A percentile compares a stretch with the other conserved stretches of the same genome.
Evolutionary conservation across 1,140 invertebrate genomes (phyloP).

Genomic region (Teleopsis dalmanni): DNA sequence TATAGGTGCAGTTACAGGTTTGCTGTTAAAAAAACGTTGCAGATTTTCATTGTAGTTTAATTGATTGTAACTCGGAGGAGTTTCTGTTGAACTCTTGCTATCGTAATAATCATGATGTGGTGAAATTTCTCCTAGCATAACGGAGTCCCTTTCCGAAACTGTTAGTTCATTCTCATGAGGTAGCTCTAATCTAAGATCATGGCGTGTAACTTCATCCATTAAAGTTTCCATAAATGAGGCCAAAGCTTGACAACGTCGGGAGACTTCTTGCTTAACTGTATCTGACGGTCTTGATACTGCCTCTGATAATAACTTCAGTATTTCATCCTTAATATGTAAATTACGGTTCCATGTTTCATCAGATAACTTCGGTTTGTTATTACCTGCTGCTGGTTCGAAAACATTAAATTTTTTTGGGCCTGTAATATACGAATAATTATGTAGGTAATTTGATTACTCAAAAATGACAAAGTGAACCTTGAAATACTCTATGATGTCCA

Average conservation of each 20-base stretch:
- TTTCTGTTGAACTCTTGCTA: constrained; percentile 73
- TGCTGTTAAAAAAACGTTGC: constrained; percentile 76
- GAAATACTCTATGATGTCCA: constrained; percentile 76
- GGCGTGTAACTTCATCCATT: constrained; percentile 55
- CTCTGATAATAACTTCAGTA: constrained; percentile 59
- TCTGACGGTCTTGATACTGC: constrained; percentile 55
- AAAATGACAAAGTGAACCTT: constrained; percentile 43
- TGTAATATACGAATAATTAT: constrained; percentile 24
- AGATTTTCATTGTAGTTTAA: constrained; percentile 83
- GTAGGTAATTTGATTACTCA: background rate
- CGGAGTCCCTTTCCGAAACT: constrained; percentile 67
- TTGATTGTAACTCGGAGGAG: constrained; percentile 76
- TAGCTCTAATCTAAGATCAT: constrained; percentile 50
- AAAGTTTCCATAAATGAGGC: constrained; percentile 67
- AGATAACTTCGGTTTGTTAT: constrained; percentile 43
- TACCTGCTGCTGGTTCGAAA: constrained; percentile 49
- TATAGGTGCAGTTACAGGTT: constrained; percentile 55
- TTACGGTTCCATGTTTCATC: constrained; percentile 56
- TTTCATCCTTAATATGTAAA: constrained; percentile 59
- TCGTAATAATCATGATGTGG: constrained; percentile 75
- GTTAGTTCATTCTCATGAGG: constrained; percentile 48
- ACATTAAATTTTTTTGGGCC: constrained; percentile 50
- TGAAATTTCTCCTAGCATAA: constrained; percentile 78
- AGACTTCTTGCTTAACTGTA: constrained; percentile 54
- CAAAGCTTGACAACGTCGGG: constrained; percentile 62